Evolutionary conservation across 2,888 invertebrate species (phyloP).

Genomic region (Flabesymbios commensalis): DNA sequence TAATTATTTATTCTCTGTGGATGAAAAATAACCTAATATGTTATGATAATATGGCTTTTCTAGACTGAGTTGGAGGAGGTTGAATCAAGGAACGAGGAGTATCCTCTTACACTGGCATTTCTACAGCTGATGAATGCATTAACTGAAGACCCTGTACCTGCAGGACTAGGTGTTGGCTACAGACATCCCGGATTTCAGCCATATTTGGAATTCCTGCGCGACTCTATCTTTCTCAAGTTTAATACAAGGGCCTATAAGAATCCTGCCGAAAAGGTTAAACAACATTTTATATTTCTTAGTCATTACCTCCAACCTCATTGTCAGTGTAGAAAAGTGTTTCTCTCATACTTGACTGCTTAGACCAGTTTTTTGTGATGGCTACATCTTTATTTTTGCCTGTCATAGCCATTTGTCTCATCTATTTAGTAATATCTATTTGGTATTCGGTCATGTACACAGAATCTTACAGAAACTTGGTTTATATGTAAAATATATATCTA

Average conservation of each 20-base stretch:
- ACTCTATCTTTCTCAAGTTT: slow-evolving; percentile 80
- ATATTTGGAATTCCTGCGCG: slow-evolving; percentile 80
- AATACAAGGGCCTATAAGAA: slow-evolving; percentile 79
- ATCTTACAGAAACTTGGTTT: too few relatives aligned
- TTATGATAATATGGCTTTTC: too few relatives aligned
- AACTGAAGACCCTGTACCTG: slow-evolving; percentile 63
- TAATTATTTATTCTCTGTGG: too few relatives aligned
- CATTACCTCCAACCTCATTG: background rate
- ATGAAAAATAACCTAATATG: too few relatives aligned
- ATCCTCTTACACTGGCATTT: slow-evolving; percentile 83
- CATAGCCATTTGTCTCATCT: too few relatives aligned
- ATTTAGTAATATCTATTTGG: too few relatives aligned
- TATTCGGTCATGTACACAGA: too few relatives aligned
- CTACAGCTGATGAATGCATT: slow-evolving; percentile 76
- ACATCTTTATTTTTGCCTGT: too few relatives aligned
- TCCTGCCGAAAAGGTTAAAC: slow-evolving; percentile 70
- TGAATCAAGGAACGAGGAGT: slow-evolving; percentile 87
- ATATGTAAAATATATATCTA: too few relatives aligned
- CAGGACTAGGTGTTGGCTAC: slow-evolving; percentile 75
- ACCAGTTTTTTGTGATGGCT: too few relatives aligned
- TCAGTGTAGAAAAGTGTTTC: background rate
- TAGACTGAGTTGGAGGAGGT: slow-evolving; percentile 91
- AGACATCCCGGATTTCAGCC: slow-evolving; percentile 86
- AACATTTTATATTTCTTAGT: too few relatives aligned
- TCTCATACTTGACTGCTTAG: background rate